phyloP scores from a whole-genome alignment of 2,888 invertebrate species.

The Arrhopalites spinosus region DNA sequence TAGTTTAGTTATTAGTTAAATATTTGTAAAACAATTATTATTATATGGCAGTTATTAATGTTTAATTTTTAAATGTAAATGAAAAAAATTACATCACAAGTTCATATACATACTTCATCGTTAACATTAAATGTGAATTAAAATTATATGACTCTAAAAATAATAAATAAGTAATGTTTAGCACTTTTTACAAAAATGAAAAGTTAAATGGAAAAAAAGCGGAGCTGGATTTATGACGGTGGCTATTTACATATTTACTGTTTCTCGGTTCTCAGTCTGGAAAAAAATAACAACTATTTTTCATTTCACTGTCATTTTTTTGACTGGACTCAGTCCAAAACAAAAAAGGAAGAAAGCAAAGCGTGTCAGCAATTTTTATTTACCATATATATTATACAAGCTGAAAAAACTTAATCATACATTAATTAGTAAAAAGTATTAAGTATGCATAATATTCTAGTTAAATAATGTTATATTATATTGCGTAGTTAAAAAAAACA shows the following conservation, averaged over 20 bases:
- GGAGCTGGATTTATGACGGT: conserved; percentile 10
- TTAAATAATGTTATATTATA: not conserved
- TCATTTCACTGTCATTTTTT: too few species aligned
- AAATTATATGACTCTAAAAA: not conserved
- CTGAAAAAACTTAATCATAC: not conserved
- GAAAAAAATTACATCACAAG: not conserved
- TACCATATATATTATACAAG: not conserved
- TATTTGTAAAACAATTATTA: not conserved
- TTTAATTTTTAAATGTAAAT: not conserved
- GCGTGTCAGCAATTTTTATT: too few species aligned
- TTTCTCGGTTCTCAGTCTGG: too few species aligned
- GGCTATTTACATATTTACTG: not conserved
- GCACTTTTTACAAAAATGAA: too few species aligned
- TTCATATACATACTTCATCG: not conserved
- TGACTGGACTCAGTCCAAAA: too few species aligned
- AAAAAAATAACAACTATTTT: too few species aligned
- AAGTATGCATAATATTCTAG: not conserved
- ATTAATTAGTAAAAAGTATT: not conserved
- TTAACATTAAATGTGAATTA: too few species aligned
- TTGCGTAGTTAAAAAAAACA: not conserved
- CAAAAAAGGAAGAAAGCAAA: too few species aligned
- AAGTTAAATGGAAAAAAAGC: not conserved
- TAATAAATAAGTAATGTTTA: not conserved
- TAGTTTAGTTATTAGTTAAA: not conserved
- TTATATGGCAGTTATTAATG: not conserved